These are phyloP conservation scores for Sarcophaga rosellei DNA, from an alignment of 2,888 invertebrate species.

Conservation along the genomic window DNA sequence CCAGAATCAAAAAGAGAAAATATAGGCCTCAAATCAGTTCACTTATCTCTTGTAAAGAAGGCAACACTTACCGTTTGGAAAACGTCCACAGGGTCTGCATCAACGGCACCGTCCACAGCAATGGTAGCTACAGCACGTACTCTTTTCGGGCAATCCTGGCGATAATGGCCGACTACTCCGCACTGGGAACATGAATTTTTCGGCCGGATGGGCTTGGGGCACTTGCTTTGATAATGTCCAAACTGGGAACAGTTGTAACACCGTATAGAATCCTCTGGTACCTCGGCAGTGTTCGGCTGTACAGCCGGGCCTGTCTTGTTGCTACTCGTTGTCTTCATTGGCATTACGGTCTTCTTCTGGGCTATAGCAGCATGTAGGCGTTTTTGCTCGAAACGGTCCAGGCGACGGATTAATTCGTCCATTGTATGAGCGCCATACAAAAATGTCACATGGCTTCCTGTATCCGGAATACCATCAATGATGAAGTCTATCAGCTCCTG, in stretches of 20 bases:
- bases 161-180: no score
- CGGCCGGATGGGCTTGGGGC: not conserved
- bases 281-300: not conserved
- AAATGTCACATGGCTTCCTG: constrained; percentile 2
- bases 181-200: no score
- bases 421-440: constrained; percentile 42
- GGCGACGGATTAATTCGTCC: constrained; percentile 20
- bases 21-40: constrained; percentile 29
- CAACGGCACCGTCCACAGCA: no score
- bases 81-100: no score
- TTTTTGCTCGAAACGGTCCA: constrained; percentile 29
- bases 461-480: constrained; percentile 53
- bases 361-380: not conserved
- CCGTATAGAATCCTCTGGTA: not conserved
- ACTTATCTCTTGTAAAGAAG: constrained; percentile 26
- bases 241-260: constrained; percentile 41
- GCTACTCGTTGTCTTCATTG: not conserved
- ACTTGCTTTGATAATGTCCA: constrained; percentile 37
- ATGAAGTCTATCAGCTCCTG: constrained; percentile 50
- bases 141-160: no score
- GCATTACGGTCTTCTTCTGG: not conserved
- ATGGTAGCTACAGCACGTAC: no score
- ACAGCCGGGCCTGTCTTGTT: not conserved
- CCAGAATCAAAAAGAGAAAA: constrained; percentile 42
- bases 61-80: constrained; percentile 37